Evolutionary conservation across 2,113 vertebrate genomes (phyloP).

Genomic region (Casuarius casuarius): DNA sequence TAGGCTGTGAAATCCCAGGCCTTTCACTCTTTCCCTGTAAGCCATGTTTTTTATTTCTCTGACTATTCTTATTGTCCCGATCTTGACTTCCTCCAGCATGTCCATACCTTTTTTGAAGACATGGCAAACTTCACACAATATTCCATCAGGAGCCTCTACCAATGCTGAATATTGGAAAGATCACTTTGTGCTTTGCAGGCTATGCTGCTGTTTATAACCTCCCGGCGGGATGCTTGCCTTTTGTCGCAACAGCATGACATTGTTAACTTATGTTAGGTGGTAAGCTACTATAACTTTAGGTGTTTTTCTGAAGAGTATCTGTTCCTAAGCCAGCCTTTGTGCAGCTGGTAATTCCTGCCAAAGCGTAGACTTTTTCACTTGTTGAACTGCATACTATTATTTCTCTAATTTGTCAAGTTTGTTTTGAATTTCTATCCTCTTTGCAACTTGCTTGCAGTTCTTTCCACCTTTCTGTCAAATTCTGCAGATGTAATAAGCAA

Average conservation of each 20-base stretch:
- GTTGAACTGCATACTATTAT: background rate
- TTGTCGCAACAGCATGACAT: background rate
- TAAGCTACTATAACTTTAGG: background rate
- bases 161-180: background rate
- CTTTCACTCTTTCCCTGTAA: background rate
- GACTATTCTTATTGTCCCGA: background rate
- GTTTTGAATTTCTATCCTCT: background rate
- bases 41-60: background rate
- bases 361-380: background rate
- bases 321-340: background rate
- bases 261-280: background rate
- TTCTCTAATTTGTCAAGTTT: background rate
- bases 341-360: background rate
- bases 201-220: background rate
- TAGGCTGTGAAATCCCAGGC: background rate
- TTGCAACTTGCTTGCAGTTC: background rate
- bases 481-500: background rate
- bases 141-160: background rate
- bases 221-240: background rate
- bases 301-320: background rate
- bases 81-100: background rate
- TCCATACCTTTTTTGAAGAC: background rate
- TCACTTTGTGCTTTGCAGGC: background rate
- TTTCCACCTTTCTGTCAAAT: background rate
- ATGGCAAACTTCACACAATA: accelerated